phyloP scores from a whole-genome alignment of 2,797 vertebrate genomes.

The Apogon talboti region DNA sequence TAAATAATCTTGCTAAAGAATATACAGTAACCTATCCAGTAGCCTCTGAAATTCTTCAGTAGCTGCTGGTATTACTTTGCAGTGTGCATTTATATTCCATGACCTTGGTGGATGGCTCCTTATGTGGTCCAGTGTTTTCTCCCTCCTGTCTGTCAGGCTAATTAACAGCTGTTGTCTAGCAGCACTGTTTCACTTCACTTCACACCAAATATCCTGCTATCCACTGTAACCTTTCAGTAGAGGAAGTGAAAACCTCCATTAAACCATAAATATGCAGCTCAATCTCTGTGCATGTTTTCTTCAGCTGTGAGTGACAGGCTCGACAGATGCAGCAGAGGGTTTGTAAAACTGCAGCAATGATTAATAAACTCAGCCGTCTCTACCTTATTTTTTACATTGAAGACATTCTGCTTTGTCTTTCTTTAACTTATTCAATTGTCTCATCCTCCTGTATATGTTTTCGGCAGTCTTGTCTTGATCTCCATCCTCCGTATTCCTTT shows the following conservation, averaged over 20 bases:
- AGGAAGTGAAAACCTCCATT: conserved; percentile 40
- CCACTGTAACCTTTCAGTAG: conserved; percentile 43
- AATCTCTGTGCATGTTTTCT: conserved; percentile 26
- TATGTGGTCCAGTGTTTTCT: conserved; percentile 40
- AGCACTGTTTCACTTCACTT: conserved; percentile 45
- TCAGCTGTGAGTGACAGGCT: neutral
- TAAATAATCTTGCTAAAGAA: no score
- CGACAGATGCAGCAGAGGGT: neutral
- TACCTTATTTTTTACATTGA: neutral
- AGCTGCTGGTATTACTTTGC: conserved; percentile 10
- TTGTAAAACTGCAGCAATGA: neutral
- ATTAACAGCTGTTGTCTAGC: conserved; percentile 46
- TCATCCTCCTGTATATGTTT: neutral
- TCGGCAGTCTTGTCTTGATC: conserved; percentile 24
- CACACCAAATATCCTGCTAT: conserved; percentile 7
- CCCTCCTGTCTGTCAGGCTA: conserved; percentile 41
- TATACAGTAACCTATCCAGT: neutral
- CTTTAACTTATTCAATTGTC: neutral
- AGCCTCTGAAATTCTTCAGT: neutral
- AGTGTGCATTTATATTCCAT: conserved; percentile 36
- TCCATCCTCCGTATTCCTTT: conserved; percentile 13
- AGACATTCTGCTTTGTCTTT: neutral
- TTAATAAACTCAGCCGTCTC: no score
- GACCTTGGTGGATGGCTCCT: conserved; percentile 39
- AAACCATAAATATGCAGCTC: conserved; percentile 15